Base-by-base conservation (phyloP, 2,888 invertebrate species). In the Lasioglossum calceatum region DNA sequence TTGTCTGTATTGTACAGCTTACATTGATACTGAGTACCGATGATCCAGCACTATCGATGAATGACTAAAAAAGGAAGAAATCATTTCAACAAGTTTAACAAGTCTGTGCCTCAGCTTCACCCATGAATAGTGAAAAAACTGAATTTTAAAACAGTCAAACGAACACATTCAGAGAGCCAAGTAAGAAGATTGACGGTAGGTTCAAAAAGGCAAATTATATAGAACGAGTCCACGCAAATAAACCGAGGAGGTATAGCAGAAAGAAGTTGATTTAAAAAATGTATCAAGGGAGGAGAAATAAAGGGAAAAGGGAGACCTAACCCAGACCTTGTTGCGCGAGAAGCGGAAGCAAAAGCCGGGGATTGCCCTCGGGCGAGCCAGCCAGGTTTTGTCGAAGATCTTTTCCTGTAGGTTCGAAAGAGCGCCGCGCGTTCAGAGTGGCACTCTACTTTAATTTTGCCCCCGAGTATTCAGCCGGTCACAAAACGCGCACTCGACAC, bases 401-500 rank as follows among this genome's bases (percentile, higher is more conserved):
- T 82, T 50, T 54, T 42, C 42, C 27, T 54, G 39, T 16, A 16
- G 32, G 4, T 8, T 67, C 74, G 39, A 78, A 44, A n/a, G 64
- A n/a, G 58, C 32, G 23, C 27, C 32, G 74, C 44, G 58, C 4
- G 36, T 10, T 19, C 44, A 10, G 36, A 75, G 78, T 27, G n/a
- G 67, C 75, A 58, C 83, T 85, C 78, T 23, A 23, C 23, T 39
- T 23, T 50, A 42, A 70, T 23, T 64, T 54, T 23, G 47, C 32
- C 19, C 8, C 47, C 44, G 44, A 54, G n/a, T 50, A 75, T 81
- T 50, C 50, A 47, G 23, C 50, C 47, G 36, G 75, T 23, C 27
- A 27, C 36, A 76, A 83, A 83, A 83, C 39, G 14, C 7, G n/a
- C 27, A 16, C 82, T 85, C 47, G 79, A 83, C 85, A 83, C n/a